Evolutionary conservation across 2,113 vertebrate genomes (phyloP), one percentile per base, ranked within the genome.

Genomic region (Spermophilus dauricus): DNA sequence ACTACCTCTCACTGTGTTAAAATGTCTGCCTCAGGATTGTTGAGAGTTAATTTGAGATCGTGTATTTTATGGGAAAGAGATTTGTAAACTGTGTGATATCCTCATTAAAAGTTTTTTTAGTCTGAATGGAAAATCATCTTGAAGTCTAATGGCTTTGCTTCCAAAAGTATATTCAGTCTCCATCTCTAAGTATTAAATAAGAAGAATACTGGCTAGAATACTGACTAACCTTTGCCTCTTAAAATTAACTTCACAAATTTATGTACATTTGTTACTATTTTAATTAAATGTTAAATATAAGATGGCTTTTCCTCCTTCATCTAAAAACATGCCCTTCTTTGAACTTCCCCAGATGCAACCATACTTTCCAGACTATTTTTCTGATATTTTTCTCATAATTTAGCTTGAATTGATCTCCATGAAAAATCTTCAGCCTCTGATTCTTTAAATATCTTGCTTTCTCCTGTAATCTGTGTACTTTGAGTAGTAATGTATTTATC

Each of bases 371-470:
- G 69, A 65, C 37, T 88, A 39, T 69, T 91, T 92, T 89, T 39
- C 10, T 61, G 24, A 61, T 61, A 26, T 32, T 83, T 92, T 53
- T 63, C 11, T 22, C 82, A 12, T 87, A 84, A 77, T 32, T 96
- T 86, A 90, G 8, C 78, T 94, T 73, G 76, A 89, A 85, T 96
- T 63, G 86, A 93, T 89, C 56, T 89, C 20, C 69, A 32, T 93
- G 76, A 58, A 86, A 76, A 85, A 96, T 37, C 53, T 42, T 32
- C 37, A 84, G 63, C 16, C 39, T 45, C 45, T 87, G 16, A 39
- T 58, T 34, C 65, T 93, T 97, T 97, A 67, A 76, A 61, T 84
- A 39, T 65, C 48, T 73, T 88, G 69, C 61, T 95, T 91, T 95
- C 26, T 91, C n/a, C 90, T 85, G 63, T 48, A 42, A 42, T 80